phyloP scores from a whole-genome alignment of 2,888 invertebrate genomes.

The Eupithecia exiguata region DNA sequence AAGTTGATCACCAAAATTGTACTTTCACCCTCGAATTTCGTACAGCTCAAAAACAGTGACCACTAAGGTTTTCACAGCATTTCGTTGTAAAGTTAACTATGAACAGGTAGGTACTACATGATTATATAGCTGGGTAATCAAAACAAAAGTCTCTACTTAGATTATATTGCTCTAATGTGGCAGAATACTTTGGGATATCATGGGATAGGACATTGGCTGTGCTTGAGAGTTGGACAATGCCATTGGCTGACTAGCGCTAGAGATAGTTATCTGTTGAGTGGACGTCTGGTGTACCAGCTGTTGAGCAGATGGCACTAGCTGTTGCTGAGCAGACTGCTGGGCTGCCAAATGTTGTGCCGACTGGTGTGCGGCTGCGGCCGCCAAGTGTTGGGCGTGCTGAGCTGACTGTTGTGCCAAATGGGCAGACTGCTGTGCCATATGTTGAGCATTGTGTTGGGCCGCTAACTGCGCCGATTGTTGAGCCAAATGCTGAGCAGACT shows the following conservation, averaged over 20 bases:
- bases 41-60: background rate
- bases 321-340: slow-evolving; percentile 76
- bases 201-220: slow-evolving; percentile 77
- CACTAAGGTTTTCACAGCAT: background rate
- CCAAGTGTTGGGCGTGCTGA: slow-evolving; percentile 61
- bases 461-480: slow-evolving; percentile 62
- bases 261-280: slow-evolving; percentile 79
- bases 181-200: slow-evolving; percentile 79
- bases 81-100: no score
- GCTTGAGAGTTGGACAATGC: slow-evolving; percentile 76
- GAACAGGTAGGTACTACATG: background rate
- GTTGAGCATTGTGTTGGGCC: slow-evolving; percentile 53
- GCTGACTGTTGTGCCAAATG: slow-evolving; percentile 61
- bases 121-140: background rate
- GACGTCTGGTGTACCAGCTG: slow-evolving; percentile 78
- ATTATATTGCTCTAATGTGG: slow-evolving; percentile 61
- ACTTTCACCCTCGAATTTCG: no score
- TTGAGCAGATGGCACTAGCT: slow-evolving; percentile 69
- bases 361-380: slow-evolving; percentile 66
- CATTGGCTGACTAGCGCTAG: slow-evolving; percentile 79
- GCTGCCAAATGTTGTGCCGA: slow-evolving; percentile 71
- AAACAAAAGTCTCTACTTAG: background rate
- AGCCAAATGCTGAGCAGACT: slow-evolving; percentile 70
- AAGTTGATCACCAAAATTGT: no score
- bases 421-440: slow-evolving; percentile 60